A percentile compares a stretch with the other conserved stretches of the same genome.
Evolutionary conservation across 1,140 invertebrate genomes (phyloP).

Genomic region (Meloidogyne exigua): DNA sequence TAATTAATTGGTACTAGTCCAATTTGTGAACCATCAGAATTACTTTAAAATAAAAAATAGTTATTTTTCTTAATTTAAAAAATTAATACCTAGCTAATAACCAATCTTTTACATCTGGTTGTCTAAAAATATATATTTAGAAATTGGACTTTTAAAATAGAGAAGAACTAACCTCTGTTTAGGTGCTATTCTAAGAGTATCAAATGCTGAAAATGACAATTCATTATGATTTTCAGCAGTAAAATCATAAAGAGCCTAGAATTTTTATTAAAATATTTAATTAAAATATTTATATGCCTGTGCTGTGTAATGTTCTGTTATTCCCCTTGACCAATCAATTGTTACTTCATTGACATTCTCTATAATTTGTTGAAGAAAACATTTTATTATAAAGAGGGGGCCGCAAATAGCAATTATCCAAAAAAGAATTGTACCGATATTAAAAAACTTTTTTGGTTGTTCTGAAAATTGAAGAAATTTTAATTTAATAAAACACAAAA

Average conservation of each 20-base stretch:
- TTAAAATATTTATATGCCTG: constrained; percentile 56
- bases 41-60: neutral
- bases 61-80: neutral
- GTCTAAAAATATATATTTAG: constrained; percentile 64
- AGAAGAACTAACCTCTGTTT: constrained; percentile 69
- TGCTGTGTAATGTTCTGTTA: constrained; percentile 73
- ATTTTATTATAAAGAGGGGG: constrained; percentile 85
- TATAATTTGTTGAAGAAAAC: constrained; percentile 69
- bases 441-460: neutral
- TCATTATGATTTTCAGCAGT: constrained; percentile 74
- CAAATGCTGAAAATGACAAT: constrained; percentile 75
- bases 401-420: constrained; percentile 81
- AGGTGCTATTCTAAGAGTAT: constrained; percentile 78
- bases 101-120: constrained; percentile 70
- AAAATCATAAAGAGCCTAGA: constrained; percentile 75
- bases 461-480: neutral
- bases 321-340: constrained; percentile 70
- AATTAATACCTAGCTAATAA: constrained; percentile 61
- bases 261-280: constrained; percentile 5
- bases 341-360: constrained; percentile 48
- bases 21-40: constrained; percentile 63
- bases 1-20: constrained; percentile 68
- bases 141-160: neutral
- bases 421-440: constrained; percentile 70
- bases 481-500: neutral